Percentiles rank a stretch among this genome's conserved stretches.
phyloP scores from a whole-genome alignment of 2,113 vertebrate genomes.

The Sus scrofa region T2T-Sscrofa CM000822.6:83622001-83622500 shows the following conservation, averaged over 20 bases:
- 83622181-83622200: background rate
- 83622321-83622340: rapidly evolving
- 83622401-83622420: background rate
- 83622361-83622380: background rate
- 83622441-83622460: background rate
- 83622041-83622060: background rate
- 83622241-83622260: rapidly evolving
- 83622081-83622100: rapidly evolving
- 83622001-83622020: background rate
- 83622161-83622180: background rate
- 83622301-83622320: no score
- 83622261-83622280: rapidly evolving
- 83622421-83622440: rapidly evolving
- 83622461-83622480: background rate
- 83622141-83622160: rapidly evolving
- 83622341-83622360: no score
- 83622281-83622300: background rate
- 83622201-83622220: background rate
- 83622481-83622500: no score
- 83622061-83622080: rapidly evolving
- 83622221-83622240: background rate
- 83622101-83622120: background rate
- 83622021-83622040: background rate
- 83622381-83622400: background rate
- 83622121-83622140: rapidly evolving